These are phyloP conservation scores for Ailuropoda melanoleuca DNA, from an alignment of 2,113 vertebrate genomes.

Conservation along the genomic window DNA sequence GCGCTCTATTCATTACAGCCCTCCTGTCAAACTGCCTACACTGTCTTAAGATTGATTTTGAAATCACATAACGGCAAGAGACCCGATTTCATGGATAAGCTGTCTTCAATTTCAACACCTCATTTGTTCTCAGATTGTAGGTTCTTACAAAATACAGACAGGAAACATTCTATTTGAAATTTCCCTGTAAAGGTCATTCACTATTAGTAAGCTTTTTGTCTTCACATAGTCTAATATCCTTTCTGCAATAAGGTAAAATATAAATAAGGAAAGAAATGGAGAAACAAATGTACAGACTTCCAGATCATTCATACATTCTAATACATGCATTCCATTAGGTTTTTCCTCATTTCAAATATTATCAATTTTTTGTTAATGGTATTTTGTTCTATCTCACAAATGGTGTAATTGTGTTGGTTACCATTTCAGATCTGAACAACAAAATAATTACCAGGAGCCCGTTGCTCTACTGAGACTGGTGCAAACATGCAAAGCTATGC, in stretches of 20 bases:
- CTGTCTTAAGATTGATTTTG: constrained; percentile 51
- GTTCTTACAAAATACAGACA: not conserved
- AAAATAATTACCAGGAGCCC: not conserved
- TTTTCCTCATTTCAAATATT: not conserved
- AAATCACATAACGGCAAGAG: constrained; percentile 40
- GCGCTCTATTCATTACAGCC: constrained; percentile 13
- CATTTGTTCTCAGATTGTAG: constrained; percentile 42
- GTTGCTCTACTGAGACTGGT: not conserved
- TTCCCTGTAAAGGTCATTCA: constrained; percentile 7
- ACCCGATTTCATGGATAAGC: constrained; percentile 40
- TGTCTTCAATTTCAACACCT: constrained; percentile 37
- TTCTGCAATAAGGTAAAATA: not conserved
- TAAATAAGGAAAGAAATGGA: not conserved
- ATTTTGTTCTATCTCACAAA: not conserved
- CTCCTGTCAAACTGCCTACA: not conserved
- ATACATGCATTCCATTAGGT: not conserved
- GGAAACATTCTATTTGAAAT: constrained; percentile 46
- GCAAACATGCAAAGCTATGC: not conserved
- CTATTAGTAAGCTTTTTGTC: constrained; percentile 5
- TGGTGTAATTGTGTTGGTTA: not conserved
- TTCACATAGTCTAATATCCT: not conserved
- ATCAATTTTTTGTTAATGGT: not conserved
- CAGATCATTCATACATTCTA: not conserved
- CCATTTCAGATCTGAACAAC: not conserved
- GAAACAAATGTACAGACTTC: not conserved